Evolutionary conservation across 2,113 vertebrate species (phyloP), one percentile per base, ranked within the genome.

Genomic region (Fukomys damarensis): DNA sequence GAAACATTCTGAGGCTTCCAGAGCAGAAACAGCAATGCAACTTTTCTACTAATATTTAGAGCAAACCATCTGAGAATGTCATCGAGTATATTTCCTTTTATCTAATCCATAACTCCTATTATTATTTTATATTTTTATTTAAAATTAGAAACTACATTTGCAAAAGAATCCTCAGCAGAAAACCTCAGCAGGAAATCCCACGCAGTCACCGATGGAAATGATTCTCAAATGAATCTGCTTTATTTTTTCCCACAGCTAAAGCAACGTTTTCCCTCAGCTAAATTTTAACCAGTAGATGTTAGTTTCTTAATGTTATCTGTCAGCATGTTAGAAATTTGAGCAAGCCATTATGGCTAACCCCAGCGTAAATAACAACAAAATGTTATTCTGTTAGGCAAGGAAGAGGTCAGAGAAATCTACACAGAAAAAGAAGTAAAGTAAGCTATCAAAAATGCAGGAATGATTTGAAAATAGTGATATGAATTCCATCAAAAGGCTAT

Each of bases 371-470:
- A 46, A 70, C 38, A 58, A 66, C 5, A 56, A 80, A 77, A 43
- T 56, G 58, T 86, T 41, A 58, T 89, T 96, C 76, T 95, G 46
- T 38, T 49, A 86, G 46, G 89, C 59, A 88, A 96, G 92, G 35
- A 59, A 92, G 74, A 77, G 61, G 92, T 94, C 89, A 76, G 86
- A 93, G 32, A 96, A 81, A 91, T 17, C 88, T 87, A 82, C 32
- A 30, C 26, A 86, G 93, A 88, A 91, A 81, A 58, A 66, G 68
- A 90, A 56, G 35, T 38, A 24, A 95, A 95, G 66, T 38, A 86
- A 58, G 70, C 76, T 72, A 58, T 85, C 58, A 52, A 52, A 95
- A 94, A 14, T 20, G 63, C 4, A 41, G 82, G 59, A 95, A 54
- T 43, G 76, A 83, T 20, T 97, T 80, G 59, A 91, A 96, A 90